Base-by-base conservation (phyloP, 2,113 vertebrate genomes). In the Loxodonta africana region DNA sequence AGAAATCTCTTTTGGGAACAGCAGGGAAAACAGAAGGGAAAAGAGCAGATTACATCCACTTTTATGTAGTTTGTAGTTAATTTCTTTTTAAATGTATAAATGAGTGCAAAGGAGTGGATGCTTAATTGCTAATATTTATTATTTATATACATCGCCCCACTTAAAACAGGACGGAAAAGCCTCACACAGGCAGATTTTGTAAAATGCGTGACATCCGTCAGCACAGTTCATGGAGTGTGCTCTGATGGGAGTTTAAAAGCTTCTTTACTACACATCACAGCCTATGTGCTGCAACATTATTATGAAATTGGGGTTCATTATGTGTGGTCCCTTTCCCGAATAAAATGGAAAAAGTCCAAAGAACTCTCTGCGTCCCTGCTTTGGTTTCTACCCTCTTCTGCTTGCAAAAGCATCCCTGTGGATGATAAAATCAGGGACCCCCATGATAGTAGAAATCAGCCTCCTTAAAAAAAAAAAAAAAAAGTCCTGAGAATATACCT, bases 101-200 rank as follows among this genome's bases (percentile, higher is more conserved):
- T 94, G 97, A 98, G 98, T 98, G 97, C 97, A 96, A 97, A 98
- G 97, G 97, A 98, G 98, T 98, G 96, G 98, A 98, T 98, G 96
- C 97, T 98, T 98, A 99, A 99, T 99, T 99, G 98, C 98, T 98
- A 98, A 98, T 98, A 98, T 99, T 98, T 98, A 98, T 99, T 99
- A 99, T 99, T 99, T 98, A 98, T 98, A 98, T 98, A 98, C 97
- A 98, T 98, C 95, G 88, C 95, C 93, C 97, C 97, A 97, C 97
- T 99, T 98, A 98, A 98, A 98, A 98, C 90, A 91, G 96, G 96
- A 97, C 92, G 88, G 97, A 98, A 98, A 98, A 98, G 95, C 86
- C 98, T 98, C 98, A 88, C 96, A 98, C 97, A 98, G 97, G 98
- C 98, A 99, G 98, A 98, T 98, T 98, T 98, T 98, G 98, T 77